Evolutionary conservation across 2,113 vertebrate species (phyloP), one percentile per base, ranked within the genome.

Genomic region (Gila orcuttii): DNA sequence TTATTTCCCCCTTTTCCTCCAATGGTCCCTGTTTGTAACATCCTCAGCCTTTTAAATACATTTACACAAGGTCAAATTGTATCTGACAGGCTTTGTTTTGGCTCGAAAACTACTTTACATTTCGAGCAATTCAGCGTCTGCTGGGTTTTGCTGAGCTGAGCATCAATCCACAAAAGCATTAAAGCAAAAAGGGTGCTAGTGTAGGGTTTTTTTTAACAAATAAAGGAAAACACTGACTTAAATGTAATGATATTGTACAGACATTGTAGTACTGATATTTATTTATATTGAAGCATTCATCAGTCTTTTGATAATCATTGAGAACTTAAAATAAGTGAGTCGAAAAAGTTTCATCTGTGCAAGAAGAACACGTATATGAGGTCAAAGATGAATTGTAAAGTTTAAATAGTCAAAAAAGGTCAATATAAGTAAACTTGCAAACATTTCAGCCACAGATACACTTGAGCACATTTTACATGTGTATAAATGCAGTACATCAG

Each of bases 281-380:
- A 94, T 95, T 95, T 93, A 93, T 93, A 93, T 31, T 69, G 28
- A 90, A 90, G 90, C 77, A 86, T 89, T 90, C 86, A 87, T 79
- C 79, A 86, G 89, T 89, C 77, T 25, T 90, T 91, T 80, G 86
- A 88, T 86, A 86, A 73, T 83, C 62, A 64, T 83, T 74, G 33
- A 11, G 33, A 78, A 84, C 57, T 60, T 25, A 74, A 66, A 79
- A 62, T 4, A 83, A 83, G 83, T 86, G 83, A 82, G 82, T 33
- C 62, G 80, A 45, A 86, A 57, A 50, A 39, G 66, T 76, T 84
- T 50, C 17, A 23, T 50, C 23, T 62, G 57, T 80, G 57, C 31
- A 15, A 59, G 50, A 87, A 55, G 85, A 77, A n/a, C 10, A 74
- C 17, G 36, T 78, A 36, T 71, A 45, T 62, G 39, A 77, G 66